Conservation (phyloP, 2,797 vertebrate species). For the Gallinago nigripennis region DNA sequence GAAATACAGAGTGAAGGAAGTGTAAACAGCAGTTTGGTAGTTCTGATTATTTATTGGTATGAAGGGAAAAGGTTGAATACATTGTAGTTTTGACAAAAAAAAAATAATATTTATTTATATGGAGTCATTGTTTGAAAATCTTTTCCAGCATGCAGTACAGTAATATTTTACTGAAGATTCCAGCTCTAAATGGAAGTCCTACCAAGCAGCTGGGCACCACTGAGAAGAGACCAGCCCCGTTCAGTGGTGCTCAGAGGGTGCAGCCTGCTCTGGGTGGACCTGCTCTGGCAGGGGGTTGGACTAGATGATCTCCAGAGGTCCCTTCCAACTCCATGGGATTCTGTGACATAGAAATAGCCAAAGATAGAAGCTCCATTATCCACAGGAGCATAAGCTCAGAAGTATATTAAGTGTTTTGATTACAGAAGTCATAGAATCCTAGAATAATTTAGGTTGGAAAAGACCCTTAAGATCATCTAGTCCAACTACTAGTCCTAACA, state of each 20-base stretch:
- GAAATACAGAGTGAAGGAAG: not conserved
- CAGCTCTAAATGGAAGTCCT: not conserved
- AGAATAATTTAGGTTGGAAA: not conserved
- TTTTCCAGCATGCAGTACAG: not conserved
- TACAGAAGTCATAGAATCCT: not conserved
- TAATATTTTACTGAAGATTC: not conserved
- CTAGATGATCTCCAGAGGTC: not conserved
- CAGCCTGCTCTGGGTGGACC: no score
- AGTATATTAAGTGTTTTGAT: not conserved
- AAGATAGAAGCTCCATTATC: not conserved
- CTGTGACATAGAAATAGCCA: not conserved
- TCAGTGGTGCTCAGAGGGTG: no score
- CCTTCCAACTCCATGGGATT: no score
- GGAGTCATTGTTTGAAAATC: not conserved
- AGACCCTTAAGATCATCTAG: not conserved
- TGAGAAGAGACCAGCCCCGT: no score
- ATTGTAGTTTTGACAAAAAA: no score
- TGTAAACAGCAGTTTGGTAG: no score
- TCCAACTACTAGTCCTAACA: not conserved
- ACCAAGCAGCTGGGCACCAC: not conserved
- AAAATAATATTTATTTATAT: not conserved
- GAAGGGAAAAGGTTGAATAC: no score
- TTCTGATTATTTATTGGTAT: no score
- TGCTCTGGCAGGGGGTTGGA: no score
- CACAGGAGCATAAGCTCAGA: rapidly evolving